Base-by-base conservation (phyloP, 2,113 vertebrate genomes). In the Seriola aureovittata region DNA sequence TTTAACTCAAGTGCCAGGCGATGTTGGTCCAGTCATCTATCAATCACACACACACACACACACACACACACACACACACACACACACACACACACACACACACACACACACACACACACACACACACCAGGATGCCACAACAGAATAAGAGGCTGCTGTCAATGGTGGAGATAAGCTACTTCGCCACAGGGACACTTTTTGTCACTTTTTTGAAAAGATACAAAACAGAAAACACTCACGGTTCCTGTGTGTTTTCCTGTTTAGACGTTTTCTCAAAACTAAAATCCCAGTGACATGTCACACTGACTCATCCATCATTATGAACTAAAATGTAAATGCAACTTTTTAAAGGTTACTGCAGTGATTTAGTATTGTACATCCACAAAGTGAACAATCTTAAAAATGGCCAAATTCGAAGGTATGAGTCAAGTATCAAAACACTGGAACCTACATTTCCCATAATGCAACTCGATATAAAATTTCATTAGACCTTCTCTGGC, bases 1-100 rank as follows among this genome's bases (percentile, higher is more conserved):
- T 52, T 77, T 88, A 76, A 76, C n/a, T 88, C 74, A 76, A 76
- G 82, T 23, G 77, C 12, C 60, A 34, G 75, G 59, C 10, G 5
- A 52, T 19, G 38, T 21, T 13, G 14, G 54, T 29, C 29, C 29
- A 29, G 29, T 29, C 29, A 29, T 29, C 29, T 29, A 29, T 29
- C 29, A 29, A 29, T 29, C 29, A 29, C 29, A 29, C 29, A 29
- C 25, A 29, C 21, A 11, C 21, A 23, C 21, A 55, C 88, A 85
- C 65, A 50, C 48, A 5, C 25, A 25, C 25, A 25, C 25, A 25
- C 25, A 25, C 25, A 25, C 25, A 25, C 25, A 25, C 25, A 25
- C 25, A 25, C 25, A 25, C 25, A 25, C 25, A 25, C 25, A 25
- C 25, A 25, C 25, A 25, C 25, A 25, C 25, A 25, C 25, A 25